Conservation (phyloP, 2,888 invertebrate species). For the Phasia obesa region DNA sequence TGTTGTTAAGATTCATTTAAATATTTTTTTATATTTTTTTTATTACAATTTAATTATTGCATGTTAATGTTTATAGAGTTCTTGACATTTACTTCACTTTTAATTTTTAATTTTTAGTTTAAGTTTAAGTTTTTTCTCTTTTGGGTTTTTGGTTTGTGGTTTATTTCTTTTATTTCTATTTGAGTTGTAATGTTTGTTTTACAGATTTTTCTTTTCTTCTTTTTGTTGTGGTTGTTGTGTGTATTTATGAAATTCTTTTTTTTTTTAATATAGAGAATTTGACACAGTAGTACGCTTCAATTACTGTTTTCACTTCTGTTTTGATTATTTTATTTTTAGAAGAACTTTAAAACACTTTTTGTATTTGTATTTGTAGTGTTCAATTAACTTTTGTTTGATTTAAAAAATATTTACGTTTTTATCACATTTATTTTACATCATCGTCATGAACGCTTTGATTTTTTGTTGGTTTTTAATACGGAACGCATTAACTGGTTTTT, state of each 20-base stretch:
- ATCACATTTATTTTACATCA: conserved; percentile 58
- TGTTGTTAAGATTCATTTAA: conserved; percentile 31
- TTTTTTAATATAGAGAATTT: conserved; percentile 32
- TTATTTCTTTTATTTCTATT: conserved; percentile 23
- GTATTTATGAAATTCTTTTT: conserved; percentile 61
- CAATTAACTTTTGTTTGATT: conserved; percentile 29
- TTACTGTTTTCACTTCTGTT: conserved; percentile 63
- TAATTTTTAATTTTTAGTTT: conserved; percentile 1
- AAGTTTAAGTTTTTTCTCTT: conserved; percentile 7
- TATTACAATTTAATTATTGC: neutral
- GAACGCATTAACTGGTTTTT: conserved; percentile 57
- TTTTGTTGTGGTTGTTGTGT: neutral
- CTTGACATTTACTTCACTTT: conserved; percentile 13
- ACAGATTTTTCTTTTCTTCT: conserved; percentile 23
- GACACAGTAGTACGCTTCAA: conserved; percentile 66
- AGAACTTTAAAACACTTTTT: conserved; percentile 21
- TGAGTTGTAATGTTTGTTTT: conserved; percentile 46
- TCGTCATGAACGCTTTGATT: conserved; percentile 50
- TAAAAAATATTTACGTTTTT: conserved; percentile 56
- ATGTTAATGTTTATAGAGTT: neutral
- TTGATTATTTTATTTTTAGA: neutral
- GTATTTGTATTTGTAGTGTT: neutral
- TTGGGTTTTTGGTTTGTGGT: neutral
- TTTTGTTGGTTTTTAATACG: neutral
- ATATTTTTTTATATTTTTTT: neutral